Evolutionary conservation across 2,113 vertebrate genomes (phyloP), one percentile per base, ranked within the genome.

Genomic region (Indicator maculatus): DNA sequence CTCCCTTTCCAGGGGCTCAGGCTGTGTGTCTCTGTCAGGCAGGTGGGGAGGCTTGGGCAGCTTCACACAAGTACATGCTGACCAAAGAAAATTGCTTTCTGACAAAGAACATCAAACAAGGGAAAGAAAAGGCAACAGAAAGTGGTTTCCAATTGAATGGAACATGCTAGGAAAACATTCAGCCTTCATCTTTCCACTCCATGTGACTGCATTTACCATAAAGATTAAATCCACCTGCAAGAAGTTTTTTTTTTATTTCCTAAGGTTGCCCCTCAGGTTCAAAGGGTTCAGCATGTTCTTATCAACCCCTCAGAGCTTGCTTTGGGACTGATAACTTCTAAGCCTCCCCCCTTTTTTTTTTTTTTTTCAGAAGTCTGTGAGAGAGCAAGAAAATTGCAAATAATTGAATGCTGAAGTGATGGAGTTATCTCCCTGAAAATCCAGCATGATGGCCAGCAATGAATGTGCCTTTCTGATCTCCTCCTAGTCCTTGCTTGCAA

Each of bases 371-470:
- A 39, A n/a, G 19, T 41, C 45, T 20, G 23, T 21, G 52, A 60
- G 45, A 83, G 59, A 72, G 73, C 3, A 3, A 94, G 76, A 88
- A 88, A 94, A 94, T 44, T 70, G 83, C 10, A 61, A 84, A 82
- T 94, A 86, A 83, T 93, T 30, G 23, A 23, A 52, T 93, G 91
- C 93, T 44, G 31, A 83, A 94, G 89, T 83, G 94, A 53, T 10
- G 59, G 82, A 95, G 67, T 96, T 93, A 82, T 97, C 91, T 94
- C 76, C 92, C 95, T 86, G 74, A 93, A 94, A 87, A 94, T 93
- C 86, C 73, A 80, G 86, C 36, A 86, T 5, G 39, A 78, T 92
- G 95, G 89, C 86, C 79, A 78, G 92, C 60, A 90, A 93, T 59
- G 71, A 93, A 79, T 1, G 6, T 56, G 44, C 11, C 61, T 85